phyloP scores from a whole-genome alignment of 2,888 invertebrate species.

The Amiota mariae region DNA sequence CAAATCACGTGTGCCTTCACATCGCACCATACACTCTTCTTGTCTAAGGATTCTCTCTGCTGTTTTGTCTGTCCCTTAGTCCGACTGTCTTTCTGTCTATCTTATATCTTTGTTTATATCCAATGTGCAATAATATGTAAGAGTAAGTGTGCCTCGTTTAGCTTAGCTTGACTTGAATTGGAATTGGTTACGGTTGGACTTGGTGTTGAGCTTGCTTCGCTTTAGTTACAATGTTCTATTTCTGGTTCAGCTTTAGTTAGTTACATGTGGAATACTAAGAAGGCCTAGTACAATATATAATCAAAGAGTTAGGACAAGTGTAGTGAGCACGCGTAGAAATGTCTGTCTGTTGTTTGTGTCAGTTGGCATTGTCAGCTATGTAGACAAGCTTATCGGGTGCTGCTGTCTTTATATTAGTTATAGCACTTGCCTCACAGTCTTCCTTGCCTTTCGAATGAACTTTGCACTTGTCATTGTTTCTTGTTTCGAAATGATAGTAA shows the following conservation, averaged over 20 bases:
- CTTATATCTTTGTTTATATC: too few species aligned
- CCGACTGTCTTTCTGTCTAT: too few species aligned
- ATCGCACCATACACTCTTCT: neutral
- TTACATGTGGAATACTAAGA: too few species aligned
- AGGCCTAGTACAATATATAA: too few species aligned
- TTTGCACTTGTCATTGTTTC: too few species aligned
- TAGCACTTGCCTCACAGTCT: neutral
- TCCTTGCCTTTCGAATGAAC: too few species aligned
- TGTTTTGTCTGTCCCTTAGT: too few species aligned
- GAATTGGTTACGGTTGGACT: neutral
- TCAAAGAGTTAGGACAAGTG: neutral
- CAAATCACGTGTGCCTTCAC: constrained; percentile 49
- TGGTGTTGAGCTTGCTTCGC: neutral
- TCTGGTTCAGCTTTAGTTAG: too few species aligned
- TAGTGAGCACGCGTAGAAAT: neutral
- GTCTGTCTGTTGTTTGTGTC: neutral
- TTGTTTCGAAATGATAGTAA: too few species aligned
- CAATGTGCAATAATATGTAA: too few species aligned
- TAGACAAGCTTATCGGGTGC: constrained; percentile 4
- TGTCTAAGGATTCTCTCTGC: too few species aligned
- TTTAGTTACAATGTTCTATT: neutral
- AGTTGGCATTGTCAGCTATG: constrained; percentile 1
- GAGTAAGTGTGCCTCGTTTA: neutral
- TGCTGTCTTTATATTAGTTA: constrained; percentile 21
- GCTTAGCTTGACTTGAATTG: neutral